Evolutionary conservation across 2,888 invertebrate species (phyloP), one percentile per base, ranked within the genome.

Genomic region (Caradrina kadenii): DNA sequence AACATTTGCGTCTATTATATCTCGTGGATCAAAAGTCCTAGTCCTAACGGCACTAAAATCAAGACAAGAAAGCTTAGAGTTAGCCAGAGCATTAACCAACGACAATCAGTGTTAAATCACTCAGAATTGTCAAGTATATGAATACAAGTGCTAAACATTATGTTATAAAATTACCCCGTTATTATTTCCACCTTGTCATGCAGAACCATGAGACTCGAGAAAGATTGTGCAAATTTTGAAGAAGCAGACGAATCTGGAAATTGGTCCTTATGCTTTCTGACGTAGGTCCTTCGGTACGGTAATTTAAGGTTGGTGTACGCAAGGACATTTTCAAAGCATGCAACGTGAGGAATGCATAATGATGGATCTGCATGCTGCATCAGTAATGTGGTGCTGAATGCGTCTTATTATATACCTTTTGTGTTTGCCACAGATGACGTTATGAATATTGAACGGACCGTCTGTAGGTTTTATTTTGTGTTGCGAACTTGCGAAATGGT

Each of bases 281-380:
- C 17, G 31, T 62, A 73, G 66, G 67, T 66, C 73, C 48, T 76
- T 65, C 50, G 39, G 35, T 67, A 53, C 60, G 68, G 72, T 66
- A 59, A 7, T 13, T 71, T 69, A 48, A 61, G 63, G 58, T 79
- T 78, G 74, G 73, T 68, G 71, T 75, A 72, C 64, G 82, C 88
- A 90, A 91, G 90, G 90, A 91, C 91, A 90, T 89, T 90, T 88
- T 87, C 83, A 86, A 89, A 89, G 87, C 87, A 82, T 87, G 81
- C 85, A 83, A 79, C 79, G 76, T 78, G 78, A 84, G 83, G 89
- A 87, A 88, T 91, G 89, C 89, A 91, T 90, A 92, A 91, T 90
- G 89, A 90, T 88, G 88, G 86, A 89, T 89, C 88, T 88, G 90
- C 87, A 83, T 84, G 82, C 83, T 87, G 93, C 92, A 92, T 92